phyloP scores from a whole-genome alignment of 2,113 vertebrate species.

The Chloebia gouldiae region DNA sequence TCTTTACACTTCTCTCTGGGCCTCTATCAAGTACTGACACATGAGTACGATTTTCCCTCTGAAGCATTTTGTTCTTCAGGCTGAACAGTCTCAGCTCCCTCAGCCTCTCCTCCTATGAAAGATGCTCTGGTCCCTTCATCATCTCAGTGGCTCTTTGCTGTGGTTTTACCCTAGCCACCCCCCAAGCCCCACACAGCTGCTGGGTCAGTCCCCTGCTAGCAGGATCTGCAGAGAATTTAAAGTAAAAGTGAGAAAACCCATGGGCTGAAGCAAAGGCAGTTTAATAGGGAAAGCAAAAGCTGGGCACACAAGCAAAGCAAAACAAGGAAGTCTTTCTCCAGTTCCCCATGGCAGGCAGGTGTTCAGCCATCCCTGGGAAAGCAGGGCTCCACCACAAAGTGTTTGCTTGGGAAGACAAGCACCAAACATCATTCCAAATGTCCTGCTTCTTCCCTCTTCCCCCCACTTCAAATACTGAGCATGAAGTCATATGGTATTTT shows the following conservation, averaged over 20 bases:
- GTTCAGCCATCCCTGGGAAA: not conserved
- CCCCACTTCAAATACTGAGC: not conserved
- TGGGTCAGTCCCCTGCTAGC: rapidly evolving
- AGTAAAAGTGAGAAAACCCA: not conserved
- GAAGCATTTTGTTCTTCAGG: not conserved
- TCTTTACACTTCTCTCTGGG: not conserved
- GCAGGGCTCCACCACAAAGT: not conserved
- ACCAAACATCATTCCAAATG: not conserved
- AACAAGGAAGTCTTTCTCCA: not conserved
- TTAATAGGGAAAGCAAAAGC: not conserved
- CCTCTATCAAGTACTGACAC: not conserved
- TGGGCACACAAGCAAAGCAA: not conserved
- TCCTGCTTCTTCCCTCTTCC: not conserved
- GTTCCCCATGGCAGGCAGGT: not conserved
- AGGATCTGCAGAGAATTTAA: not conserved
- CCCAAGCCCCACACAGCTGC: not conserved
- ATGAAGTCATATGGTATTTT: not conserved
- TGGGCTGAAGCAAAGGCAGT: not conserved
- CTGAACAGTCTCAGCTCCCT: not conserved
- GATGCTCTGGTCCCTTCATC: not conserved
- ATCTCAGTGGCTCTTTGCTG: not conserved
- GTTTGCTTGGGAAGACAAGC: not conserved
- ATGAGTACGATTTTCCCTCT: rapidly evolving
- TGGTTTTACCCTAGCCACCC: not conserved
- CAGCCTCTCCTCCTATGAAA: not conserved